Evolutionary conservation across 2,888 invertebrate species (phyloP).

Genomic region (Bellardia pandia): DNA sequence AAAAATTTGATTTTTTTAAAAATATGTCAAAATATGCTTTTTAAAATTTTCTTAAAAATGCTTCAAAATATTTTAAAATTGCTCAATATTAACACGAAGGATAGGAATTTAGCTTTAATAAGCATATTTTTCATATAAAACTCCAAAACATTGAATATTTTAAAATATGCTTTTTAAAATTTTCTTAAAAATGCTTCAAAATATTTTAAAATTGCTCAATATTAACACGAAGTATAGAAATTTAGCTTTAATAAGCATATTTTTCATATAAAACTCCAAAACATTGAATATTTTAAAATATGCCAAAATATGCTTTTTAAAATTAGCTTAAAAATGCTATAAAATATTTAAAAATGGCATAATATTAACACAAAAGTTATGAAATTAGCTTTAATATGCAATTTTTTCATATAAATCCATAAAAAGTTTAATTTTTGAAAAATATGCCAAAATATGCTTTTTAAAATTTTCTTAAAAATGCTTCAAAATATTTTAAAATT

Average conservation of each 20-base stretch:
- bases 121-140: no score
- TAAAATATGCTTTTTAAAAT: constrained; percentile 20
- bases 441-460: constrained; percentile 32
- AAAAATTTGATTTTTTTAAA: neutral
- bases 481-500: no score
- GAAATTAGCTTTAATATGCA: neutral
- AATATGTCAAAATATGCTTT: constrained; percentile 1
- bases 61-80: neutral
- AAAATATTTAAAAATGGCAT: neutral
- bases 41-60: neutral
- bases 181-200: no score
- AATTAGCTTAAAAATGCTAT: neutral
- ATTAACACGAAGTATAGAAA: no score
- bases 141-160: no score
- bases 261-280: no score
- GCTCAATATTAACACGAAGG: neutral
- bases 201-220: no score
- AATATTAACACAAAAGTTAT: neutral
- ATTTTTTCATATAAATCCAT: no score
- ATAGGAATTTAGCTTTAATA: neutral
- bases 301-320: neutral
- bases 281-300: neutral
- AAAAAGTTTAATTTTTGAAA: neutral
- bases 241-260: no score
- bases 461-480: neutral